Conservation (phyloP, 2,888 invertebrate species). For the Gymnosoma rotundatum region DNA sequence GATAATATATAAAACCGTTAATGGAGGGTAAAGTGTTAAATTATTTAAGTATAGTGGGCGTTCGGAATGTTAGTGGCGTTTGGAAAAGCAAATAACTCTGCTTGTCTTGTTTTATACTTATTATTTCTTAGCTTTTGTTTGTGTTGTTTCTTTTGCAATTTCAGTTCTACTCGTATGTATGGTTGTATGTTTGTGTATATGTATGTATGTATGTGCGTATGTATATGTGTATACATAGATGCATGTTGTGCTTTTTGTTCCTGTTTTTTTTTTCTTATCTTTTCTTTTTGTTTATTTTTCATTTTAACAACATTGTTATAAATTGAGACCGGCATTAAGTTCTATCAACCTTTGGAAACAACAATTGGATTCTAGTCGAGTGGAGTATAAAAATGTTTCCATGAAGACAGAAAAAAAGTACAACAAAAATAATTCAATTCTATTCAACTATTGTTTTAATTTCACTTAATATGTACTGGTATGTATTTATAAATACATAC, state of each 20-base stretch:
- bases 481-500: too few relatives aligned
- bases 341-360: slow-evolving; percentile 33
- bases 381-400: slow-evolving; percentile 34
- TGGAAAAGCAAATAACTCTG: slow-evolving; percentile 57
- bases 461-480: slow-evolving; percentile 4
- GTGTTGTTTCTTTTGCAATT: slow-evolving; percentile 1
- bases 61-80: slow-evolving; percentile 64
- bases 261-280: background rate
- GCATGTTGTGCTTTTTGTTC: too few relatives aligned
- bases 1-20: background rate
- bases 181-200: too few relatives aligned
- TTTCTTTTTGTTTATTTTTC: slow-evolving; percentile 59
- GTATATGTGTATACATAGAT: too few relatives aligned
- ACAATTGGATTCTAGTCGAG: slow-evolving; percentile 46
- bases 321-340: slow-evolving; percentile 65
- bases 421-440: slow-evolving; percentile 35
- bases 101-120: slow-evolving; percentile 8
- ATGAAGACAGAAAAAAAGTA: background rate
- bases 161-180: slow-evolving; percentile 1
- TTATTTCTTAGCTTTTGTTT: background rate
- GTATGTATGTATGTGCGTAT: background rate
- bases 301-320: slow-evolving; percentile 66
- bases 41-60: slow-evolving; percentile 59
- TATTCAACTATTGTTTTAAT: slow-evolving; percentile 24
- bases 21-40: background rate